Evolutionary conservation across 2,797 vertebrate genomes (phyloP).

Genomic region (Acridotheres tristis): DNA sequence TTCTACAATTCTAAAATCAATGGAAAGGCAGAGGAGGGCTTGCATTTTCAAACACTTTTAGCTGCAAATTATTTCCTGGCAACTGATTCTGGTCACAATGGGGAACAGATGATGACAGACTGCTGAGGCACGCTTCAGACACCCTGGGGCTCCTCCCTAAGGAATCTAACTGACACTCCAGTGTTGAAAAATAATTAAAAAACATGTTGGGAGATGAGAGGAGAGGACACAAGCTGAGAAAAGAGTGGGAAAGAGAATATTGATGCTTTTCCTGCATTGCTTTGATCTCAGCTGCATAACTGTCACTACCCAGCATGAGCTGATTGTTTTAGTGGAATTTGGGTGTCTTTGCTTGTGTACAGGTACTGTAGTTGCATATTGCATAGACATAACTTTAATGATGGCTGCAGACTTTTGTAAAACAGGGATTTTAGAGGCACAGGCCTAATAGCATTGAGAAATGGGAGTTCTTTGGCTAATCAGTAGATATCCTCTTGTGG

Average conservation of each 20-base stretch:
- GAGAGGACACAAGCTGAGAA: background rate
- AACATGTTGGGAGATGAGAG: slow-evolving; percentile 10
- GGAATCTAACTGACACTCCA: background rate
- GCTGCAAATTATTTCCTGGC: background rate
- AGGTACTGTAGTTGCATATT: background rate
- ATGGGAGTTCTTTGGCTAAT: slow-evolving; percentile 50
- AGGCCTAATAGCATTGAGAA: slow-evolving; percentile 39
- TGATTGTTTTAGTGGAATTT: background rate
- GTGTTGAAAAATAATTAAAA: slow-evolving; percentile 6
- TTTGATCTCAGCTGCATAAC: background rate
- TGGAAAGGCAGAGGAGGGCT: background rate
- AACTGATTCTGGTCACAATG: background rate
- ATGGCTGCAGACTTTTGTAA: background rate
- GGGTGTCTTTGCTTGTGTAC: background rate
- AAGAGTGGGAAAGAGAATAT: background rate
- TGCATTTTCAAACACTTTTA: background rate
- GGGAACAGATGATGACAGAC: background rate
- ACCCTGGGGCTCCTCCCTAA: background rate
- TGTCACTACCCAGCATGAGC: background rate
- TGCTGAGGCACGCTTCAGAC: background rate
- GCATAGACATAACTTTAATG: background rate
- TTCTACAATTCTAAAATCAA: background rate
- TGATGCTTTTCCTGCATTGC: background rate
- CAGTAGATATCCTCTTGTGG: slow-evolving; percentile 30
- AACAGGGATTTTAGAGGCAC: background rate